Conservation (phyloP, 2,888 invertebrate genomes). For the Coecobrya sp. region DNA sequence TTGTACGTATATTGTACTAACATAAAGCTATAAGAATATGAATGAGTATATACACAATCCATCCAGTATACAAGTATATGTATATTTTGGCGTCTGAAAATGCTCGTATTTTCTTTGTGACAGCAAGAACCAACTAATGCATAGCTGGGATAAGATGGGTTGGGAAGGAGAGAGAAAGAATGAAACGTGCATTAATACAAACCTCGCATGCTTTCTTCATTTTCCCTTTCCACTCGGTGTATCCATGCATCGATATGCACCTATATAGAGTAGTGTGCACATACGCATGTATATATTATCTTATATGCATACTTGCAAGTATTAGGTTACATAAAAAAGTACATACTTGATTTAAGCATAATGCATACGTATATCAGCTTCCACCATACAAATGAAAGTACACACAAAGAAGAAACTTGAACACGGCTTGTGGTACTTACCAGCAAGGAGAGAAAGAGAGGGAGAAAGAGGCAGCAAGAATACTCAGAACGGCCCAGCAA, state of each 20-base stretch:
- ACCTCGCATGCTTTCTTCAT: constrained; percentile 1
- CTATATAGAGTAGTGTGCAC: neutral
- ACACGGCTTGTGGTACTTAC: constrained; percentile 43
- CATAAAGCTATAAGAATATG: no score
- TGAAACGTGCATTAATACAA: constrained; percentile 12
- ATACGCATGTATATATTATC: neutral
- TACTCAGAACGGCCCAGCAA: constrained; percentile 53
- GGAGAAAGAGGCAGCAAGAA: constrained; percentile 21
- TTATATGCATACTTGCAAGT: neutral
- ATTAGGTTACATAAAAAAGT: neutral
- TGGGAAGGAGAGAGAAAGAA: neutral
- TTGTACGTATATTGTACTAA: no score
- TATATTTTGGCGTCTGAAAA: neutral
- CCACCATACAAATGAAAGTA: neutral
- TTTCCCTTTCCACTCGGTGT: neutral
- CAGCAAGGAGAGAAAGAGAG: constrained; percentile 9
- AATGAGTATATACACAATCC: no score
- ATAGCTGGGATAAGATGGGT: constrained; percentile 6
- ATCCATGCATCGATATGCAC: constrained; percentile 50
- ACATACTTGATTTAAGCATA: constrained; percentile 30
- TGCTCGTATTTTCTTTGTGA: constrained; percentile 46
- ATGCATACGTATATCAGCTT: neutral
- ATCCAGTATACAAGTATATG: neutral
- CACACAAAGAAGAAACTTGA: constrained; percentile 41
- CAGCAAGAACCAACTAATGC: constrained; percentile 32